Evolutionary conservation across 2,888 invertebrate genomes (phyloP), one percentile per base, ranked within the genome.

Genomic region (Lochmaea capreae): DNA sequence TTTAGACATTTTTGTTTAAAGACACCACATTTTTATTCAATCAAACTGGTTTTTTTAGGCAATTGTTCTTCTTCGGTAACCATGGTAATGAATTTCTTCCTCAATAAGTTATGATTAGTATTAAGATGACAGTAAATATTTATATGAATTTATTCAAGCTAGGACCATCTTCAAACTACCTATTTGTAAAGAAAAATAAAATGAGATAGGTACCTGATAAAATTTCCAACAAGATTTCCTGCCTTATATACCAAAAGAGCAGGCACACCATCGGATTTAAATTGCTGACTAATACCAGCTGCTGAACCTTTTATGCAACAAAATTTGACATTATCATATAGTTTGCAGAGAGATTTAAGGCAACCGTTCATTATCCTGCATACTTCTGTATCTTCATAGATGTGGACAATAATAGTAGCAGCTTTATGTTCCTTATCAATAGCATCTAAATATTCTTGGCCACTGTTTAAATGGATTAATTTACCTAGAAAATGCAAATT

Each of bases 161-260:
- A 42, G 11, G 8, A 18, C 14, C 16, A 54, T 54, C n/a, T 16
- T 16, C 54, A 54, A 16, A 42, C 10, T 16, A 18, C 14, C 16
- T 5, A 16, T 16, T 16, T 57, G 10, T 18, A 0, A 18, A n/a
- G 10, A n/a, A 22, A 57, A n/a, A 11, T 57, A 18, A 61, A 61
- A 33, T n/a, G 14, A 61, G 1, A 14, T n/a, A n/a, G n/a, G n/a
- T 61, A 70, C 70, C 94, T 91, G 1, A 98, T 93, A 88, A 97
- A 98, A 87, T 97, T 98, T 0, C 97, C 97, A 83, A 98, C 93
- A 6, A 98, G 89, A 83, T 95, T 94, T 4, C 97, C 96, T 57
- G 90, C 93, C 88, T 97, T 97, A 86, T 99, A 99, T 0, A 96
- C 93, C 52, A 98, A 88, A 68, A 99, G 87, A 1, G 98, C 97